Conservation (phyloP, 1,140 invertebrate genomes). For the Zaprionus tsacasi region DNA sequence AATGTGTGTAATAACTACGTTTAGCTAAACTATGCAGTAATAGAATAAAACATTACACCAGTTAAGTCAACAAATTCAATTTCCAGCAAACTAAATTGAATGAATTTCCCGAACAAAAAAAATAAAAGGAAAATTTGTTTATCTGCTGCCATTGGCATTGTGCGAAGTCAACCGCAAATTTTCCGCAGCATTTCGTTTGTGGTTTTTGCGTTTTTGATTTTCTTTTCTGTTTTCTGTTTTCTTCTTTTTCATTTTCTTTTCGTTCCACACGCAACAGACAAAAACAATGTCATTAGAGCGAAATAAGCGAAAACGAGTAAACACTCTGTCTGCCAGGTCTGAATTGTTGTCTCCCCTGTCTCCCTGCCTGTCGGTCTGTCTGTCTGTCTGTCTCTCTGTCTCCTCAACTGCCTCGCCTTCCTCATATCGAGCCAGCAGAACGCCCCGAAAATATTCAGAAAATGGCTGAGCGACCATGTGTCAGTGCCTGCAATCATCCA, state of each 20-base stretch:
- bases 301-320: slow-evolving; percentile 58
- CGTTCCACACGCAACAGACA: slow-evolving; percentile 54
- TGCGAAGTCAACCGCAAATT: slow-evolving; percentile 32
- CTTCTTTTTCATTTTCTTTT: neutral
- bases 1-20: neutral
- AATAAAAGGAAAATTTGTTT: slow-evolving; percentile 8
- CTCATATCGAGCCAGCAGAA: slow-evolving; percentile 13
- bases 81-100: slow-evolving; percentile 7
- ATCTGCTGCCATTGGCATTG: slow-evolving; percentile 18
- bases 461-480: slow-evolving; percentile 51
- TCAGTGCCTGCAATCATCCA: slow-evolving; percentile 69
- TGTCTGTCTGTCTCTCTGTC: slow-evolving; percentile 15
- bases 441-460: slow-evolving; percentile 56
- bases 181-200: slow-evolving; percentile 16
- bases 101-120: slow-evolving; percentile 11
- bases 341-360: no score
- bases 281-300: slow-evolving; percentile 67
- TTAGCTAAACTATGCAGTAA: neutral
- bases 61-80: neutral
- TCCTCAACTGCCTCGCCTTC: neutral
- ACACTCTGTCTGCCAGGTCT: slow-evolving; percentile 23
- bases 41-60: neutral
- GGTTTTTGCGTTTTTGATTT: slow-evolving; percentile 1
- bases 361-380: slow-evolving; percentile 7
- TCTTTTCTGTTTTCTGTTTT: neutral